These are phyloP conservation scores for Mimachlamys varia DNA, from an alignment of 2,888 invertebrate species.

Conservation along the genomic window DNA sequence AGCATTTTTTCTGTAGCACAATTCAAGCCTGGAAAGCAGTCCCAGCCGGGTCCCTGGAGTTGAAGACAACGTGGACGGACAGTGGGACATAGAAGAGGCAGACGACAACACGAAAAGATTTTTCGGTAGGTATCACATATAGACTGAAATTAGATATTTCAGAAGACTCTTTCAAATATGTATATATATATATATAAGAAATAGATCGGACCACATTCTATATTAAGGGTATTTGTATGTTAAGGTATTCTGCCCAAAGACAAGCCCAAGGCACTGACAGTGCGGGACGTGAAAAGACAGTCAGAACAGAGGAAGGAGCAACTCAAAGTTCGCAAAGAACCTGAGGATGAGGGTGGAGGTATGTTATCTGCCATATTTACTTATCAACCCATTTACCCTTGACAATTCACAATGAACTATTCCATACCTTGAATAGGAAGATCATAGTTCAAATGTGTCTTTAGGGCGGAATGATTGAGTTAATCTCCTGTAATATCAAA, in stretches of 20 bases:
- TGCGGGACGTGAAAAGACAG: constrained; percentile 95
- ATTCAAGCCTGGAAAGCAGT: constrained; percentile 12
- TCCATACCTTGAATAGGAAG: too few species aligned
- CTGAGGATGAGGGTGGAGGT: constrained; percentile 38
- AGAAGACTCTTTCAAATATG: neutral
- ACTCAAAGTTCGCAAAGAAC: constrained; percentile 63
- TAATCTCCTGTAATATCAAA: too few species aligned
- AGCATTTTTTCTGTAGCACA: neutral
- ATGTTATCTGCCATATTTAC: neutral
- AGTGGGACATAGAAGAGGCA: constrained; percentile 82
- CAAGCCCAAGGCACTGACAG: constrained; percentile 94
- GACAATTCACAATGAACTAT: too few species aligned
- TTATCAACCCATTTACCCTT: too few species aligned
- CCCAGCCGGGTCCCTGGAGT: constrained; percentile 32
- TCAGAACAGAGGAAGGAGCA: constrained; percentile 87
- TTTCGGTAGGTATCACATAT: constrained; percentile 80
- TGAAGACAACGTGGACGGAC: constrained; percentile 53
- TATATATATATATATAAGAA: neutral
- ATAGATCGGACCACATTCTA: neutral
- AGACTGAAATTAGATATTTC: too few species aligned
- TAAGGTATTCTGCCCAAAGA: constrained; percentile 89
- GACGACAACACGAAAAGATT: constrained; percentile 84
- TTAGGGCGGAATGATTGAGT: too few species aligned
- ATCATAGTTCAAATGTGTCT: too few species aligned
- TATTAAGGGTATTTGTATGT: neutral